These are phyloP conservation scores for Marmota monax DNA, from an alignment of 2,113 vertebrate species.

Conservation along the genomic window DNA sequence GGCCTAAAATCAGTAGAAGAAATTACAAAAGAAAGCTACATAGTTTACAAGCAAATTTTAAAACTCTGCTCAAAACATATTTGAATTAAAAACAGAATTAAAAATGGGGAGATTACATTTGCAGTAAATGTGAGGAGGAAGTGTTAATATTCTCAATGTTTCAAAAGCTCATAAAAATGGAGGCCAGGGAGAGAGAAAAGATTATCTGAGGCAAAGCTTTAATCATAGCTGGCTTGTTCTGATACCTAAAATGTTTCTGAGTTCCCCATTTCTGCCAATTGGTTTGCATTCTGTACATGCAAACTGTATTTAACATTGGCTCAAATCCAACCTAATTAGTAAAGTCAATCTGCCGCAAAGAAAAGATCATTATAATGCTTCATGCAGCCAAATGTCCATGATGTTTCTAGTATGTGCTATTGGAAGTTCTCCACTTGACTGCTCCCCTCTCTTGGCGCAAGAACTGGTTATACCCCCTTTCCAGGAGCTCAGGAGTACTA, in stretches of 20 bases:
- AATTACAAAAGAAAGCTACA: neutral
- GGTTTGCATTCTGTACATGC: conserved; percentile 75
- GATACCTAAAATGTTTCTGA: conserved; percentile 69
- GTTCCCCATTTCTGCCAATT: conserved; percentile 66
- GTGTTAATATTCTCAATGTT: conserved; percentile 56
- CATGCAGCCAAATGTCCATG: conserved; percentile 74
- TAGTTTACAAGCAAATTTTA: neutral
- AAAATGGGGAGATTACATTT: neutral
- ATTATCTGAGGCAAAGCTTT: conserved; percentile 72
- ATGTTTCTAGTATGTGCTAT: conserved; percentile 66
- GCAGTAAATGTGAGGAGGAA: conserved; percentile 5
- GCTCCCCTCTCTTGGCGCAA: conserved; percentile 52
- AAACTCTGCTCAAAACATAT: conserved; percentile 43
- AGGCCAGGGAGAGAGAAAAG: conserved; percentile 38
- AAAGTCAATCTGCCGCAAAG: conserved; percentile 82
- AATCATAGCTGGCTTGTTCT: conserved; percentile 66
- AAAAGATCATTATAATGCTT: conserved; percentile 79
- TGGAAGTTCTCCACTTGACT: conserved; percentile 71
- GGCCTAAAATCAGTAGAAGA: neutral
- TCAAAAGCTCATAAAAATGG: conserved; percentile 54
- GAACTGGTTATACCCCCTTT: conserved; percentile 16
- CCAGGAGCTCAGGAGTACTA: neutral
- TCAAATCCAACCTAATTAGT: conserved; percentile 81
- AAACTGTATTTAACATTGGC: conserved; percentile 85
- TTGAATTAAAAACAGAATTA: conserved; percentile 55